These are phyloP conservation scores for Mesitornis unicolor DNA, from an alignment of 2,113 vertebrate species.

Conservation along the genomic window DNA sequence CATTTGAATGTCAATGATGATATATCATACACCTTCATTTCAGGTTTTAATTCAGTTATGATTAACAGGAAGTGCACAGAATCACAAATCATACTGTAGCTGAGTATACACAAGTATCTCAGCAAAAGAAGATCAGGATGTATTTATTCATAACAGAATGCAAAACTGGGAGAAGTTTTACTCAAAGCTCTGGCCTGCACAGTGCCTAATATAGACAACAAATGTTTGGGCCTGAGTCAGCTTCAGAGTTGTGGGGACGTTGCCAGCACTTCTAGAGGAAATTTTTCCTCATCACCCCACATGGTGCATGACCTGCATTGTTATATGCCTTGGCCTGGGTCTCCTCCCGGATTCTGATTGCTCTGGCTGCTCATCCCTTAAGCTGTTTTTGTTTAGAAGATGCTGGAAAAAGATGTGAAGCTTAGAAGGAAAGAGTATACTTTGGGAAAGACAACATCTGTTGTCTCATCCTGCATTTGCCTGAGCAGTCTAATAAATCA, in stretches of 20 bases:
- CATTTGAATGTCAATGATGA: neutral
- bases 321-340: neutral
- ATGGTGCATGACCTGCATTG: neutral
- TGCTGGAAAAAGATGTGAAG: neutral
- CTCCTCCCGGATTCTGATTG: neutral
- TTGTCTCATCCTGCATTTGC: neutral
- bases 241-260: neutral
- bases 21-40: neutral
- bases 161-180: neutral
- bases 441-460: neutral
- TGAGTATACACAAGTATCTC: neutral
- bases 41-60: neutral
- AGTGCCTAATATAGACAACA: neutral
- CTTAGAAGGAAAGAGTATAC: rapidly evolving
- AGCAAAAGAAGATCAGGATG: neutral
- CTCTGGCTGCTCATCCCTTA: neutral
- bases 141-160: neutral
- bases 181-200: neutral
- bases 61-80: neutral
- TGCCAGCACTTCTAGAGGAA: neutral
- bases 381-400: neutral
- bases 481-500: neutral
- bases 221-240: neutral
- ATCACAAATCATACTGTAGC: neutral
- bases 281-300: neutral